These are phyloP conservation scores for Rhinolophus sinicus DNA, from an alignment of 2,113 vertebrate species.

Conservation along the genomic window DNA sequence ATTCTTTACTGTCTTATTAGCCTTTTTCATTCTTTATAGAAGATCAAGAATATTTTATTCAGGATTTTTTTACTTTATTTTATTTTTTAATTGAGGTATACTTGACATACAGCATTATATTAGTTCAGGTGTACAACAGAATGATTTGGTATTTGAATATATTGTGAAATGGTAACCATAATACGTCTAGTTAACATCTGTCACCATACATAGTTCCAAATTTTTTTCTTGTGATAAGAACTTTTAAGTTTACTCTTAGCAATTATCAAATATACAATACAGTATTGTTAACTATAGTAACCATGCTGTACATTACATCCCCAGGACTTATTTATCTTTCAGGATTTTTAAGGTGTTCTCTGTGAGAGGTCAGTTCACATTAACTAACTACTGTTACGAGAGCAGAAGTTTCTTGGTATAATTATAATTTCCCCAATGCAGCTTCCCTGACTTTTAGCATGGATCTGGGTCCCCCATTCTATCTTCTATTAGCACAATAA, in stretches of 20 bases:
- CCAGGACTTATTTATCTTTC: neutral
- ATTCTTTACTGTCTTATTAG: neutral
- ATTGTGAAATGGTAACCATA: neutral
- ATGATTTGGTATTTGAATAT: neutral
- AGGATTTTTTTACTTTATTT: neutral
- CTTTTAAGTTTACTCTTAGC: neutral
- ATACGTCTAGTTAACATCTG: neutral
- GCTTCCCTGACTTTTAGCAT: neutral
- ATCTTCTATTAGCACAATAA: neutral
- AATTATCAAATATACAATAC: neutral
- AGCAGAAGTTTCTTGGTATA: neutral
- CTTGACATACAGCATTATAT: neutral
- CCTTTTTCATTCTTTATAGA: constrained; percentile 13
- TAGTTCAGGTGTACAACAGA: neutral
- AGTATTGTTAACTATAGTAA: neutral
- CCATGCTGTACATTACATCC: neutral
- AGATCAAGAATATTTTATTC: neutral
- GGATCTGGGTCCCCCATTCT: neutral
- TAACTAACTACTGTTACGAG: neutral
- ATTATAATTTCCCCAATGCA: neutral
- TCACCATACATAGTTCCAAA: neutral
- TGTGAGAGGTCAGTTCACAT: neutral
- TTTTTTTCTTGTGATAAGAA: neutral
- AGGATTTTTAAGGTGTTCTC: neutral
- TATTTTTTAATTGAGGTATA: neutral